A percentile compares a stretch with the other conserved stretches of the same genome.
Conservation (phyloP, 2,888 invertebrate species). For the Agrotis exclamationis region DNA sequence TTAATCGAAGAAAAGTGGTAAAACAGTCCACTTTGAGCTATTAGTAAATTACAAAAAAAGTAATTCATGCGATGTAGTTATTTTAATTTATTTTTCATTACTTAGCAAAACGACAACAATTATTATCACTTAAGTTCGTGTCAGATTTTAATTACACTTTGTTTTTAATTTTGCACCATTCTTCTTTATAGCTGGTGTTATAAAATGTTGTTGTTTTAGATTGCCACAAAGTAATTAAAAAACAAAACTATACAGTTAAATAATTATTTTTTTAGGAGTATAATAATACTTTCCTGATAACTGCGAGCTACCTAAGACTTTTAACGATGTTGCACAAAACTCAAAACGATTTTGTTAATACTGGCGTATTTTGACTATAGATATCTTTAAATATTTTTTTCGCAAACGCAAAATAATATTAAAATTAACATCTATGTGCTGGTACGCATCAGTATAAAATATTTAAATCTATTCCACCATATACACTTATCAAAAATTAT, state of each 20-base stretch:
- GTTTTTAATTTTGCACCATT: slow-evolving; percentile 52
- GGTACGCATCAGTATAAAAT: too few species aligned
- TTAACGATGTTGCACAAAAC: background rate
- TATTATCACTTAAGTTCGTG: slow-evolving; percentile 74
- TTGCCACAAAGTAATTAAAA: slow-evolving; percentile 33
- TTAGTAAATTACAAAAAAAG: slow-evolving; percentile 54
- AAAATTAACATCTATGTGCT: background rate
- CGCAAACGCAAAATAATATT: background rate
- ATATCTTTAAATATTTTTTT: background rate
- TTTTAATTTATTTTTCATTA: slow-evolving; percentile 75
- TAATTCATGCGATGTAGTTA: slow-evolving; percentile 36
- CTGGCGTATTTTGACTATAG: too few species aligned
- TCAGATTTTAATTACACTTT: slow-evolving; percentile 77
- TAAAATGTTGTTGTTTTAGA: slow-evolving; percentile 8
- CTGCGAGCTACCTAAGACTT: background rate
- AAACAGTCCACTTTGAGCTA: slow-evolving; percentile 23
- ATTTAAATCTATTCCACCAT: background rate
- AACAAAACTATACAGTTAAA: slow-evolving; percentile 9
- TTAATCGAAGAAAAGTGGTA: slow-evolving; percentile 3
- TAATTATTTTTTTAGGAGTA: background rate
- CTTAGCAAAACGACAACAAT: slow-evolving; percentile 69
- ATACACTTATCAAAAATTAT: slow-evolving; percentile 4
- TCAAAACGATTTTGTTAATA: too few species aligned
- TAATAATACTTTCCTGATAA: background rate
- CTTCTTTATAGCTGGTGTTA: slow-evolving; percentile 25